Conservation (phyloP, 2,797 vertebrate genomes). For the Xiphophorus birchmanni region DNA sequence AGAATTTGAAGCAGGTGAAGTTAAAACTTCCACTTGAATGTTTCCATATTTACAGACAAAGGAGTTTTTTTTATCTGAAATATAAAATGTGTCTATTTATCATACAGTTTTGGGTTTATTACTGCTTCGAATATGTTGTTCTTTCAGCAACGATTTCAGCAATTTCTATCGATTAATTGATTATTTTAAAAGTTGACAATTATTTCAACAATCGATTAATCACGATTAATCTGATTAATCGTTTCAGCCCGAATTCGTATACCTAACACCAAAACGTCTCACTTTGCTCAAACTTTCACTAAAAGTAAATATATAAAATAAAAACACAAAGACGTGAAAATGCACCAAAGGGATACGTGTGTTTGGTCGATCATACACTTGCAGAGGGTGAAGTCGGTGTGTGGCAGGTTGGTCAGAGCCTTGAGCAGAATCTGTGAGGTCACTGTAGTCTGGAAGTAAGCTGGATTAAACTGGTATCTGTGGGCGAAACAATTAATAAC, state of each 20-base stretch:
- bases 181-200: too few relatives aligned
- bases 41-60: too few relatives aligned
- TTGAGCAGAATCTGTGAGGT: conserved; percentile 94
- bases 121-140: too few relatives aligned
- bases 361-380: conserved; percentile 97
- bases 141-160: too few relatives aligned
- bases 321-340: background rate
- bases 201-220: too few relatives aligned
- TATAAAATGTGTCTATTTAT: too few relatives aligned
- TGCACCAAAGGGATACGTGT: conserved; percentile 87
- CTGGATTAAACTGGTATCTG: conserved; percentile 96
- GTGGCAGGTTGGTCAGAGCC: conserved; percentile 93
- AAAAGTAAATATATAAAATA: background rate
- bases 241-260: background rate
- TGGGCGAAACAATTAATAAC: background rate
- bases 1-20: too few relatives aligned
- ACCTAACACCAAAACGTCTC: background rate
- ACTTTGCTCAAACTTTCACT: background rate
- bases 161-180: too few relatives aligned
- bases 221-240: too few relatives aligned
- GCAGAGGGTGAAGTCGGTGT: conserved; percentile 96
- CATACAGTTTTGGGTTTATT: too few relatives aligned
- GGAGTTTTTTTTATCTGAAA: too few relatives aligned
- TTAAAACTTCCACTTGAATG: too few relatives aligned
- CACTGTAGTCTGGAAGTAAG: conserved; percentile 92